Conservation (phyloP, 1,140 invertebrate genomes). For the Aphis craccivora region DNA sequence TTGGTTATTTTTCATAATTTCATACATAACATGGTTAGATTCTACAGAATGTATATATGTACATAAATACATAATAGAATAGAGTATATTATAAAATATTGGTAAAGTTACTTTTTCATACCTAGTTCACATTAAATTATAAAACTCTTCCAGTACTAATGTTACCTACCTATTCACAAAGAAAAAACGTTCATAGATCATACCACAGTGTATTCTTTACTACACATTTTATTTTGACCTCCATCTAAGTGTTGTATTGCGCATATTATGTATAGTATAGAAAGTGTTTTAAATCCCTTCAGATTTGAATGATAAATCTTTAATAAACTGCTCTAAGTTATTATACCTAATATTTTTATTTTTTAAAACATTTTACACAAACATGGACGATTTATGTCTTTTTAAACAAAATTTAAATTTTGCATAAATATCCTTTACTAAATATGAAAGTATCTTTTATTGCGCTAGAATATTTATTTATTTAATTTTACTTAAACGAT, state of each 20-base stretch:
- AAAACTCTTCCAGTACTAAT: background rate
- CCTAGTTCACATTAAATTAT: background rate
- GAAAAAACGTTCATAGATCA: background rate
- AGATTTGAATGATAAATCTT: constrained; percentile 32
- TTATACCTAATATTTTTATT: background rate
- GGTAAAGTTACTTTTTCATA: background rate
- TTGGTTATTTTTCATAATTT: background rate
- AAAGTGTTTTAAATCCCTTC: constrained; percentile 31
- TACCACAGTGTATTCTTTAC: background rate
- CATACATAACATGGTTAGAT: background rate
- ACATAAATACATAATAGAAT: background rate
- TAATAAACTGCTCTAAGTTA: constrained; percentile 17
- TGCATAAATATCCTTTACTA: background rate
- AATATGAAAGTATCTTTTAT: background rate
- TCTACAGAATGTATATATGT: background rate
- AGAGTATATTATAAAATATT: background rate
- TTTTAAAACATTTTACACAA: background rate
- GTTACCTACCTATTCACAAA: background rate
- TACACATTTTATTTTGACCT: background rate
- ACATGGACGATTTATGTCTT: background rate
- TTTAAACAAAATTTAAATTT: background rate
- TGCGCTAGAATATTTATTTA: background rate
- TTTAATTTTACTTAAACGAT: background rate
- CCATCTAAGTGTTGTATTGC: background rate
- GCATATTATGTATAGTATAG: background rate